Evolutionary conservation across 2,113 vertebrate genomes (phyloP).

Genomic region (Xenotilapia caudafasciata): DNA sequence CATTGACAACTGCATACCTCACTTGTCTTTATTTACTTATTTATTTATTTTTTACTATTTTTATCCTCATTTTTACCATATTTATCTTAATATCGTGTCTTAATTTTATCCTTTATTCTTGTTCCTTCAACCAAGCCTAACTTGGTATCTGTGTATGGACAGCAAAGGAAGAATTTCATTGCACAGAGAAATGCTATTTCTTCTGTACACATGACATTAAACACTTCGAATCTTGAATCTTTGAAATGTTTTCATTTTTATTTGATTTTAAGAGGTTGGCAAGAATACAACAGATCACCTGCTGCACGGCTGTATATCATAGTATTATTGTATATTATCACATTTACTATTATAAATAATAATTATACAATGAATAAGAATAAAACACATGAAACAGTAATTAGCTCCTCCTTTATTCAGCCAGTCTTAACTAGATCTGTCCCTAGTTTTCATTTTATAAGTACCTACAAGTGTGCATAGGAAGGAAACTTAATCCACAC

Average conservation of each 20-base stretch:
- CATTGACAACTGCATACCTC: background rate
- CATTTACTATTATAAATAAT: background rate
- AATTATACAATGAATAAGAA: background rate
- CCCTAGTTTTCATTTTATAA: background rate
- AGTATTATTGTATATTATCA: background rate
- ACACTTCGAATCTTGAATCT: accelerated
- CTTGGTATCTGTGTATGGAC: background rate
- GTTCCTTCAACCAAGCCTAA: background rate
- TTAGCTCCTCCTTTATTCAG: background rate
- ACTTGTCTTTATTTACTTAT: background rate
- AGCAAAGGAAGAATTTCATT: background rate
- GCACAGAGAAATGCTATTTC: background rate
- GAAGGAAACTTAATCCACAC: background rate
- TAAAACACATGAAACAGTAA: background rate
- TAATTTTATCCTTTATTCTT: background rate
- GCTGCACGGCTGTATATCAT: accelerated
- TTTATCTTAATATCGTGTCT: accelerated
- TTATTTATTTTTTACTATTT: background rate
- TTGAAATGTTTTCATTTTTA: background rate
- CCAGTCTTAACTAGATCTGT: background rate
- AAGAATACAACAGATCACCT: background rate
- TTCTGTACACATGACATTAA: background rate
- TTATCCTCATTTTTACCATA: background rate
- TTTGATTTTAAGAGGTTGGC: background rate
- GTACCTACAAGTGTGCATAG: background rate